Conservation (phyloP, 2,888 invertebrate genomes). For the Pachliopta kotzebuea region DNA sequence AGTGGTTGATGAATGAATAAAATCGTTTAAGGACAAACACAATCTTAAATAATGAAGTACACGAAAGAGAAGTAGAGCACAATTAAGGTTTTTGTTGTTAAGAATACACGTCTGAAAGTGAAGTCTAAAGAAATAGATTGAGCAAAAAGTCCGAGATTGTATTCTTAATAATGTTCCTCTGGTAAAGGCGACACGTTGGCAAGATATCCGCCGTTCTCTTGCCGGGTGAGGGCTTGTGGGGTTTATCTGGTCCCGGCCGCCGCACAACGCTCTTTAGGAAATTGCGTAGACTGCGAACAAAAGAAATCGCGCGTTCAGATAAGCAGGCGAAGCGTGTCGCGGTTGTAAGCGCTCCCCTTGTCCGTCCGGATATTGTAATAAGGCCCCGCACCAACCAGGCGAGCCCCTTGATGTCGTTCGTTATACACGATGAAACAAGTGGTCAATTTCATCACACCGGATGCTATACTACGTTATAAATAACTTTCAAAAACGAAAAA, state of each 20-base stretch:
- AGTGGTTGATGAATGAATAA: too few relatives aligned
- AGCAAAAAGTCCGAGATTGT: neutral
- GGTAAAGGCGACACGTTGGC: slow-evolving; percentile 28
- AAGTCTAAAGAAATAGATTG: slow-evolving; percentile 5
- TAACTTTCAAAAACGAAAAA: neutral
- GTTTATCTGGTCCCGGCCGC: slow-evolving; percentile 56
- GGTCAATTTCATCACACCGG: slow-evolving; percentile 5
- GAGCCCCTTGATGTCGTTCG: slow-evolving; percentile 4
- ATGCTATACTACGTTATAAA: neutral
- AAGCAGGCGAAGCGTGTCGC: slow-evolving; percentile 59
- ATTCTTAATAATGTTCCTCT: slow-evolving; percentile 24
- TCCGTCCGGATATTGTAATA: slow-evolving; percentile 26
- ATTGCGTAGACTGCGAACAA: slow-evolving; percentile 73
- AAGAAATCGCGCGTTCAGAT: slow-evolving; percentile 69
- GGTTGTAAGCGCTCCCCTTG: slow-evolving; percentile 42
- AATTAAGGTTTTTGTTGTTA: too few relatives aligned
- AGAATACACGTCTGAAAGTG: neutral
- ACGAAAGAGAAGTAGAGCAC: too few relatives aligned
- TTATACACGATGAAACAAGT: slow-evolving; percentile 1
- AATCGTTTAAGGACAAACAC: too few relatives aligned
- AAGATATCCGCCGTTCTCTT: slow-evolving; percentile 66
- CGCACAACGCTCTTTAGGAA: slow-evolving; percentile 59
- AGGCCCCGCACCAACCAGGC: neutral
- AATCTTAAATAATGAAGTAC: too few relatives aligned
- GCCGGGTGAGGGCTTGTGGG: slow-evolving; percentile 48